These are phyloP conservation scores for Netelia virgata DNA, from an alignment of 2,888 invertebrate genomes.

Conservation along the genomic window DNA sequence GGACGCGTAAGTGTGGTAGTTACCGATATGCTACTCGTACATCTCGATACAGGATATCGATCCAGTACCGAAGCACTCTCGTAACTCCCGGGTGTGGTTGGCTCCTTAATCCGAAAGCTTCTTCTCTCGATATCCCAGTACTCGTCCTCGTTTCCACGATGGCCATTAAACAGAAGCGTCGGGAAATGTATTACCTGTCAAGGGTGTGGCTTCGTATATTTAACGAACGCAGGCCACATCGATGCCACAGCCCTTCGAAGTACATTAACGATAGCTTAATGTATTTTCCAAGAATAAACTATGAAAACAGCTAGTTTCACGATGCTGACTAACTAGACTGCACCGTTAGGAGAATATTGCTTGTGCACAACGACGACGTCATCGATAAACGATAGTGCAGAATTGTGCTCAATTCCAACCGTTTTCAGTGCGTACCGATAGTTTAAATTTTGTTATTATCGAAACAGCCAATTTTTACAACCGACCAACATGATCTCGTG, in stretches of 20 bases:
- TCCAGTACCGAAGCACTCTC: constrained; percentile 1
- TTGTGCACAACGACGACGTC: too few relatives aligned
- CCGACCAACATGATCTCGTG: too few relatives aligned
- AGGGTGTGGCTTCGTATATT: constrained; percentile 34
- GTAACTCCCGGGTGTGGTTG: constrained; percentile 37
- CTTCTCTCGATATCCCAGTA: constrained; percentile 13
- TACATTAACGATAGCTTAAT: constrained; percentile 21
- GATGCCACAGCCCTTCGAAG: constrained; percentile 32
- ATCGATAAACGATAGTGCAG: too few relatives aligned
- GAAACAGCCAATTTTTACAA: too few relatives aligned
- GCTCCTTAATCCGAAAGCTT: constrained; percentile 49
- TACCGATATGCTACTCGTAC: constrained; percentile 36
- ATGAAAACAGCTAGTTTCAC: constrained; percentile 16
- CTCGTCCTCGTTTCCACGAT: constrained; percentile 29
- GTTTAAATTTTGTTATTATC: too few relatives aligned
- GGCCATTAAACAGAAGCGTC: constrained; percentile 27
- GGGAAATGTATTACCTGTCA: constrained; percentile 50
- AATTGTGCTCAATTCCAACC: too few relatives aligned
- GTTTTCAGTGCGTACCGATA: too few relatives aligned
- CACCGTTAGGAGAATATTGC: background rate
- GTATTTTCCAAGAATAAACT: constrained; percentile 4
- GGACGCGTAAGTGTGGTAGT: constrained; percentile 15
- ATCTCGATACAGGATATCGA: constrained; percentile 48
- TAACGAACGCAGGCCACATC: background rate
- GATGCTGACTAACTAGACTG: constrained; percentile 9